phyloP scores from a whole-genome alignment of 2,888 invertebrate genomes.

The Pseudanteris insignis region DNA sequence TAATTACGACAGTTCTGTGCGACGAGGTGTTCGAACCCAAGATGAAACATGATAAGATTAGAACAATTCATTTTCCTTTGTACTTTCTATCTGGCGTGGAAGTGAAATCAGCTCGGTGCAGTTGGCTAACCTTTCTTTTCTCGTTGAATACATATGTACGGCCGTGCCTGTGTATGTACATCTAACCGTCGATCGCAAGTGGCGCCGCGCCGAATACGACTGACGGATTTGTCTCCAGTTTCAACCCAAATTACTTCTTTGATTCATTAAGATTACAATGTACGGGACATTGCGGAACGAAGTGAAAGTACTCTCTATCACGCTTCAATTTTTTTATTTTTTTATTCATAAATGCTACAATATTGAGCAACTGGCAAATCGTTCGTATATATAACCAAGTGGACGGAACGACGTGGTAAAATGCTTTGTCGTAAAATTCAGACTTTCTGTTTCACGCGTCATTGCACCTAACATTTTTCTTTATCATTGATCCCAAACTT shows the following conservation, averaged over 20 bases:
- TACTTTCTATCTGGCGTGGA: conserved; percentile 40
- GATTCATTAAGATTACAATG: conserved; percentile 21
- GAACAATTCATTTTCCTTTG: conserved; percentile 43
- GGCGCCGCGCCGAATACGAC: conserved; percentile 12
- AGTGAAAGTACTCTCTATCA: conserved; percentile 26
- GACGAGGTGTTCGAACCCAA: conserved; percentile 38
- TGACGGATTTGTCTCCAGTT: conserved; percentile 39
- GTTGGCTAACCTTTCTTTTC: conserved; percentile 38
- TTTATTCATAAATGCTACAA: too few species aligned
- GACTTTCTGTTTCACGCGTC: too few species aligned
- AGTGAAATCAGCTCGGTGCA: conserved; percentile 38
- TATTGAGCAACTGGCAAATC: too few species aligned
- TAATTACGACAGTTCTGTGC: conserved; percentile 23
- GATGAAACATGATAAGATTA: conserved; percentile 40
- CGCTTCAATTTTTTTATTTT: conserved; percentile 8
- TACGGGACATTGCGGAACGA: conserved; percentile 14
- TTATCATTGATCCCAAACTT: too few species aligned
- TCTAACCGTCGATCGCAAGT: neutral
- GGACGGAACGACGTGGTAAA: too few species aligned
- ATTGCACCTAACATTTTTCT: neutral
- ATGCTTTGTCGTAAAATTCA: too few species aligned
- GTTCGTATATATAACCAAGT: too few species aligned
- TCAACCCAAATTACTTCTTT: conserved; percentile 32
- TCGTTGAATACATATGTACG: neutral
- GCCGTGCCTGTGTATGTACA: neutral